These are phyloP conservation scores for Falco novaeseelandiae DNA, from an alignment of 2,797 vertebrate genomes.

Conservation along the genomic window DNA sequence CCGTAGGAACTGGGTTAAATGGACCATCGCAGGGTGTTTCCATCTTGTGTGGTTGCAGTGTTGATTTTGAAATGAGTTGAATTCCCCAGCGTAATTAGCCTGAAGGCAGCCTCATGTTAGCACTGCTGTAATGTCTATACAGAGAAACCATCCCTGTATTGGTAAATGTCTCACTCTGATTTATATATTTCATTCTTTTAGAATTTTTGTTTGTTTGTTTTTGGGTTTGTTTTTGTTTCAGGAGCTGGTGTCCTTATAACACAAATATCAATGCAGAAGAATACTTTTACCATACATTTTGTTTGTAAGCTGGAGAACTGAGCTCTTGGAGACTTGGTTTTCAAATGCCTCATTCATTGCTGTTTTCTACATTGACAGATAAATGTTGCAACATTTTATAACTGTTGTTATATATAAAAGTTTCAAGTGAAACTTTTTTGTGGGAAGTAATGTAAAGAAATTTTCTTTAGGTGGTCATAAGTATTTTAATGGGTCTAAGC, in stretches of 20 bases:
- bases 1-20: background rate
- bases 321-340: background rate
- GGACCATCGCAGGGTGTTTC: background rate
- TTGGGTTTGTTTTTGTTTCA: background rate
- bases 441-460: background rate
- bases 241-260: background rate
- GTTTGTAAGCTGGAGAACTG: background rate
- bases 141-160: background rate
- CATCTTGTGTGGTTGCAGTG: background rate
- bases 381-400: background rate
- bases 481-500: background rate
- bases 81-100: background rate
- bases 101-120: fast-evolving
- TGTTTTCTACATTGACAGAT: background rate
- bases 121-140: background rate
- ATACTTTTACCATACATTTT: background rate
- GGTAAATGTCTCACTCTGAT: background rate
- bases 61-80: background rate
- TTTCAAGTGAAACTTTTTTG: background rate
- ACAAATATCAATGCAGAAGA: background rate
- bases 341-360: background rate
- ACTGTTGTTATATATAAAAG: background rate
- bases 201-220: background rate
- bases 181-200: background rate
- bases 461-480: background rate